phyloP scores from a whole-genome alignment of 2,888 invertebrate genomes.

The Polymixis flavicincta region DNA sequence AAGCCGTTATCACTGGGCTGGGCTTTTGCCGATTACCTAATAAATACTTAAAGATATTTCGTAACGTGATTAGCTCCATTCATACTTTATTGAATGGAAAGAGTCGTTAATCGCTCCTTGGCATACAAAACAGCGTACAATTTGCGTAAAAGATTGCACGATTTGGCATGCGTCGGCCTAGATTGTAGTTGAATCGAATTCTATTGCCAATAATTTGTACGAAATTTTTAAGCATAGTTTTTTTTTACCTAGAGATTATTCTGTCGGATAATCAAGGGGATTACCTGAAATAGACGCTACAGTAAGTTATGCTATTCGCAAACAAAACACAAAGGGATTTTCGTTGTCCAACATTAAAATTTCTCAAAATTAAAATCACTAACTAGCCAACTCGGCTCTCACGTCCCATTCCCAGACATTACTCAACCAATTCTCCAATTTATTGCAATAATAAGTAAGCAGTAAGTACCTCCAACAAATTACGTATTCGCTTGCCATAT shows the following conservation, averaged over 20 bases:
- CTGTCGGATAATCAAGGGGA: background rate
- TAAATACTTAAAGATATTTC: slow-evolving; percentile 41
- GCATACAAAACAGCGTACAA: slow-evolving; percentile 56
- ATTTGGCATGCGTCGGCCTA: slow-evolving; percentile 53
- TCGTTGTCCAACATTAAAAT: background rate
- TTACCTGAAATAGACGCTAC: background rate
- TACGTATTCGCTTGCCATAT: slow-evolving; percentile 62
- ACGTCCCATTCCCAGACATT: slow-evolving; percentile 15
- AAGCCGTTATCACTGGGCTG: too few relatives aligned
- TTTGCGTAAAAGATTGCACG: slow-evolving; percentile 45
- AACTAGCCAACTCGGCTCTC: background rate
- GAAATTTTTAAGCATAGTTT: background rate
- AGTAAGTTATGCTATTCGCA: background rate
- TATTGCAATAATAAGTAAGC: slow-evolving; percentile 45
- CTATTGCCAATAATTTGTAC: slow-evolving; percentile 6
- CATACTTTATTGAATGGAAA: slow-evolving; percentile 64
- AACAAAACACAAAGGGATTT: slow-evolving; percentile 1
- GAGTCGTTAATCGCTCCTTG: slow-evolving; percentile 62
- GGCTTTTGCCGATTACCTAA: background rate
- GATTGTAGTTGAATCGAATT: slow-evolving; percentile 42
- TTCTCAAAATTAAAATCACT: slow-evolving; percentile 28
- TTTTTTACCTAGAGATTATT: background rate
- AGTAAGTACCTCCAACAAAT: slow-evolving; percentile 38
- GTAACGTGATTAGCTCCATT: slow-evolving; percentile 67
- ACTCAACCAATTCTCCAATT: slow-evolving; percentile 38